These are phyloP conservation scores for Gobionotothen gibberifrons DNA, from an alignment of 2,797 vertebrate species.

Conservation along the genomic window DNA sequence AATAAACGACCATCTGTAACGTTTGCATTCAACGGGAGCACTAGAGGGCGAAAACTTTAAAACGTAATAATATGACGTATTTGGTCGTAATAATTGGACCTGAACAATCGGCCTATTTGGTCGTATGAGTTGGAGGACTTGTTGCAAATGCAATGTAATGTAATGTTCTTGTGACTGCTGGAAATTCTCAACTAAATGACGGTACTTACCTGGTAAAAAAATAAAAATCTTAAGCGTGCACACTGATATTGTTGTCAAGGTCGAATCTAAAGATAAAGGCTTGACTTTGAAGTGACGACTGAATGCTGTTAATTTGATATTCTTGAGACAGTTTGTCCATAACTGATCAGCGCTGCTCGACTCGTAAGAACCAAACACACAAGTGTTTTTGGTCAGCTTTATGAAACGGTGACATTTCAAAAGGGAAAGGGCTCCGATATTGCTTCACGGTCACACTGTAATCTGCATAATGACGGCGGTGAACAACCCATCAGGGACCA, in stretches of 20 bases:
- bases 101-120: too few species aligned
- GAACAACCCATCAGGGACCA: slow-evolving; percentile 69
- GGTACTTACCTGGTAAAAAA: slow-evolving; percentile 47
- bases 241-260: slow-evolving; percentile 62
- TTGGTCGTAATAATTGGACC: too few species aligned
- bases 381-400: slow-evolving; percentile 71
- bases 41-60: too few species aligned
- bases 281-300: slow-evolving; percentile 69
- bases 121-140: too few species aligned
- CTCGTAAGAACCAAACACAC: slow-evolving; percentile 63
- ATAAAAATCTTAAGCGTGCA: background rate
- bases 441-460: slow-evolving; percentile 66
- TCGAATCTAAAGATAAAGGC: slow-evolving; percentile 56
- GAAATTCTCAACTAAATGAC: slow-evolving; percentile 28
- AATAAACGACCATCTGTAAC: too few species aligned
- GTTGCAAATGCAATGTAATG: too few species aligned
- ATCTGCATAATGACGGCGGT: slow-evolving; percentile 82
- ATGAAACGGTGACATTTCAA: slow-evolving; percentile 49
- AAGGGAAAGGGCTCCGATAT: slow-evolving; percentile 45
- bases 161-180: background rate
- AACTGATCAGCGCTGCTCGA: slow-evolving; percentile 54
- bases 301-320: slow-evolving; percentile 61
- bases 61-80: too few species aligned
- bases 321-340: slow-evolving; percentile 68
- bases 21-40: too few species aligned